Conservation (phyloP, 1,140 invertebrate genomes). For the Drosophila carrolli region DNA sequence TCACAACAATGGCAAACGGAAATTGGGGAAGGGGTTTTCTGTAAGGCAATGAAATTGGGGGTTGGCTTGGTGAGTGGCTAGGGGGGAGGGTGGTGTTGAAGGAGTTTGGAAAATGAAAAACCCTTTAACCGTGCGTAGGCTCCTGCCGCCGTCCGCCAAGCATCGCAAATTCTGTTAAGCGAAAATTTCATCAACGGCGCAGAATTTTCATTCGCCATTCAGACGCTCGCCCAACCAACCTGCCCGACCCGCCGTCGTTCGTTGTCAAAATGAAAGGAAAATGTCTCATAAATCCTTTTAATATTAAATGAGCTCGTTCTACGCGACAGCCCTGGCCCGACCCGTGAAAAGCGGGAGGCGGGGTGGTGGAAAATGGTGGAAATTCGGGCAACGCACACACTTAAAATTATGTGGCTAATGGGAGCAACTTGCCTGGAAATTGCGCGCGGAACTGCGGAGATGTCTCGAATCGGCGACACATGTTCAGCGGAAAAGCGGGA, state of each 20-base stretch:
- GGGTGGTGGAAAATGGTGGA: constrained; percentile 4
- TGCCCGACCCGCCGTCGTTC: constrained; percentile 25
- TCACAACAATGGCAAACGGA: constrained; percentile 68
- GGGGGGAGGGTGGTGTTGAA: not conserved
- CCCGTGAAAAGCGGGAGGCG: not conserved
- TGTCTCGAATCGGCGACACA: constrained; percentile 65
- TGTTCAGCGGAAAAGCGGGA: constrained; percentile 36
- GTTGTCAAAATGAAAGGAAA: constrained; percentile 83
- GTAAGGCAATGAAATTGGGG: constrained; percentile 6
- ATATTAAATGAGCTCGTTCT: constrained; percentile 80
- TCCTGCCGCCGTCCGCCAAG: constrained; percentile 56
- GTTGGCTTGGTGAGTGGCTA: not conserved
- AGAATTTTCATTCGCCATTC: constrained; percentile 73
- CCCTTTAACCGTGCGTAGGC: constrained; percentile 80
- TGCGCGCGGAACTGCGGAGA: constrained; percentile 58
- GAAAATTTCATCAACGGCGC: constrained; percentile 79
- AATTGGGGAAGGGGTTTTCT: constrained; percentile 11
- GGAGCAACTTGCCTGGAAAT: constrained; percentile 81
- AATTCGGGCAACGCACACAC: constrained; percentile 72
- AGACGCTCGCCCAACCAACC: constrained; percentile 30
- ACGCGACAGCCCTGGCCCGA: constrained; percentile 23
- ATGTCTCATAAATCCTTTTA: constrained; percentile 83
- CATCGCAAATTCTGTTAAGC: constrained; percentile 81
- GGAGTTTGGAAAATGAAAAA: constrained; percentile 63
- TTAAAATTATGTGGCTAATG: constrained; percentile 83